These are phyloP conservation scores for Pachydiplax longipennis DNA, from an alignment of 2,888 invertebrate genomes.

Conservation along the genomic window DNA sequence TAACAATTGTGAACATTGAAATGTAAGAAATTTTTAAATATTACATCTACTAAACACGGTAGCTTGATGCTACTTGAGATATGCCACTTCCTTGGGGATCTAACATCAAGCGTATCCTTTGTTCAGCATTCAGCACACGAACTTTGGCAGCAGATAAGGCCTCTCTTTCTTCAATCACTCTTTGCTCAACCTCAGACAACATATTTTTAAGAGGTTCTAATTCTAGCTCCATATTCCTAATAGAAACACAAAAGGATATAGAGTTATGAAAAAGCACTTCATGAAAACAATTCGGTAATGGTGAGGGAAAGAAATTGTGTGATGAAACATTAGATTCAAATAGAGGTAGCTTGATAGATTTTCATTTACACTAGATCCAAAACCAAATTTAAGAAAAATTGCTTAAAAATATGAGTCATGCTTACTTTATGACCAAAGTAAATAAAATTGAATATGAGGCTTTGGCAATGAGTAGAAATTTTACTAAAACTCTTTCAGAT, in stretches of 20 bases:
- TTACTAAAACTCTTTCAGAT: neutral
- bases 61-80: neutral
- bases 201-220: neutral
- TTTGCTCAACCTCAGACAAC: neutral
- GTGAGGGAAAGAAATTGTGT: too few species aligned
- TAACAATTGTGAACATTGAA: neutral
- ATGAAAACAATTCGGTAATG: too few species aligned
- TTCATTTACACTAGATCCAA: too few species aligned
- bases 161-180: neutral
- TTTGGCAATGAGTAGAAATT: neutral
- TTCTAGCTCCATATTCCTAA: conserved; percentile 14
- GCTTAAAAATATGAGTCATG: too few species aligned
- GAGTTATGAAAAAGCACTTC: too few species aligned
- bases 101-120: neutral
- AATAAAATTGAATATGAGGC: too few species aligned
- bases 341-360: too few species aligned
- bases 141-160: conserved; percentile 1
- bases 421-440: too few species aligned
- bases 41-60: neutral
- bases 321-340: too few species aligned
- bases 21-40: neutral
- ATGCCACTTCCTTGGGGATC: neutral
- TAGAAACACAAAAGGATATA: neutral
- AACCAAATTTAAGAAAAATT: too few species aligned
- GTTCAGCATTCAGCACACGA: neutral